phyloP scores from a whole-genome alignment of 1,140 invertebrate genomes.

The Drosophila sturtevanti region DNA sequence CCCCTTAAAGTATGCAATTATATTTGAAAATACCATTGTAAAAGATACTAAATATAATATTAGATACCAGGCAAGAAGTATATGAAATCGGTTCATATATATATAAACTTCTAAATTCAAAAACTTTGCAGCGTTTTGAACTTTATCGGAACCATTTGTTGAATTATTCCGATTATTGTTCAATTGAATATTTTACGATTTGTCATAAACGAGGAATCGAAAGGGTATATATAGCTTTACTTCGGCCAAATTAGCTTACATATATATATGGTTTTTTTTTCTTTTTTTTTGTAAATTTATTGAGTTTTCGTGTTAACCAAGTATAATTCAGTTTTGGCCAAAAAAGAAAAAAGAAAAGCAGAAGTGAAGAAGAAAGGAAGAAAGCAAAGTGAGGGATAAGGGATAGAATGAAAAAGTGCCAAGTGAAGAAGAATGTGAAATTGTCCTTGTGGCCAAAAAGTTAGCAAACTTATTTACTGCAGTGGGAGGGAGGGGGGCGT shows the following conservation, averaged over 20 bases:
- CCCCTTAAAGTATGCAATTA: too few relatives aligned
- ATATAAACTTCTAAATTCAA: too few relatives aligned
- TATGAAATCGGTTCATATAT: too few relatives aligned
- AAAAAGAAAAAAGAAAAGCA: constrained; percentile 25
- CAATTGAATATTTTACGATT: too few relatives aligned
- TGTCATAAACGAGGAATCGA: too few relatives aligned
- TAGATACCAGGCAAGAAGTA: too few relatives aligned
- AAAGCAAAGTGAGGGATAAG: not conserved
- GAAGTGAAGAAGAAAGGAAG: not conserved
- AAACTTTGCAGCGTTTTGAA: too few relatives aligned
- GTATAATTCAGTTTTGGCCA: constrained; percentile 80
- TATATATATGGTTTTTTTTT: constrained; percentile 29
- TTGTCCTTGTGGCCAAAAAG: not conserved
- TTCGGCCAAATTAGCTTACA: not conserved
- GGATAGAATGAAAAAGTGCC: not conserved
- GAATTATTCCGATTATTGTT: too few relatives aligned
- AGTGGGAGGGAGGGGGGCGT: constrained; percentile 43
- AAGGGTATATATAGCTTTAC: not conserved
- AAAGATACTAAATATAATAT: too few relatives aligned
- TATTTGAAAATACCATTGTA: too few relatives aligned
- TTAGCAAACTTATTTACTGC: not conserved
- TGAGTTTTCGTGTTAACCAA: constrained; percentile 82
- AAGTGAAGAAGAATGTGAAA: constrained; percentile 6
- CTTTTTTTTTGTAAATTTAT: constrained; percentile 78
- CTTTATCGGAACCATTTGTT: too few relatives aligned